Base-by-base conservation (phyloP, 2,888 invertebrate genomes). In the Cistogaster globosa region DNA sequence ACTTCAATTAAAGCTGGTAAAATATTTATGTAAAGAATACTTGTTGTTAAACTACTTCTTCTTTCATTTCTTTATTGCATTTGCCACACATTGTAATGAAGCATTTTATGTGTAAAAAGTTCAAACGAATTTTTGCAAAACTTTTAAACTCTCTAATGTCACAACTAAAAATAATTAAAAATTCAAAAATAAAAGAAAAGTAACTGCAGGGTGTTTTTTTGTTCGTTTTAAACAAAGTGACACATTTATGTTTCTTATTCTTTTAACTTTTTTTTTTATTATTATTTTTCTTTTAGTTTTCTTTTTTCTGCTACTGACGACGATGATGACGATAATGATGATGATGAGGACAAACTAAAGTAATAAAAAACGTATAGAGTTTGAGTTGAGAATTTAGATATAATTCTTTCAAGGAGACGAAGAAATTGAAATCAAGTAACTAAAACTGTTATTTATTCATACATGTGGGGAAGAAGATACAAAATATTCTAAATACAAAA, bases 371-470 rank as follows among this genome's bases (percentile, higher is more conserved):
- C 9, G 20, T 62, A 16, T 38, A 14, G 77, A 78, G 69, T 82
- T 85, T 42, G 14, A 62, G 72, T 76, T 67, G 22, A 42, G 67
- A 76, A 55, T 83, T 68, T 51, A 65, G 51, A 69, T 42, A 76
- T 71, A 53, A 16, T 69, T 74, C 48, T 68, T 69, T 6, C 2
- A 58, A 67, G 65, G 55, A 42, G 18, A 32, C 6, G 8, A 57
- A 76, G 51, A 77, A 72, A 72, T 68, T 53, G 69, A 76, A 72
- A 81, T 81, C 67, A 67, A 74, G 76, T 68, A 81, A 82, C 68
- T 78, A 75, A 78, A 82, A 60, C 77, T 74, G 36, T 85, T 78
- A 74, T 81, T 81, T 69, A 71, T 85, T 69, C 55, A 75, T 75
- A 55, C 67, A 68, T 76, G 45, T 76, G 45, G 20, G 67, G 26